Percentiles rank a stretch among this genome's conserved stretches.
phyloP scores from a whole-genome alignment of 2,113 vertebrate genomes.

The Saguinus imperator region DNA sequence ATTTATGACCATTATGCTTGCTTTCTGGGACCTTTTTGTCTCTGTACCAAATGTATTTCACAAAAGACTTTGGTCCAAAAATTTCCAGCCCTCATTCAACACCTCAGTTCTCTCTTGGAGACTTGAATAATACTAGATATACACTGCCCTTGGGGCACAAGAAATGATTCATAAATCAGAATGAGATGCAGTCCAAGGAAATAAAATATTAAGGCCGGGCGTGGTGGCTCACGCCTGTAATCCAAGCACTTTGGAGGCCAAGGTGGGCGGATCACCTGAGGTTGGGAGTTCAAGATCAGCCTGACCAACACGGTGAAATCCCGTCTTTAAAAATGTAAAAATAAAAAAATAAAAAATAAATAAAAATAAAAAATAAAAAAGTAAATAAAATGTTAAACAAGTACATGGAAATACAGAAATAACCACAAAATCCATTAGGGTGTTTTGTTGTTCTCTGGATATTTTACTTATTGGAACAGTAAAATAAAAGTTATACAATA shows the following conservation, averaged over 20 bases:
- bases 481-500: not conserved
- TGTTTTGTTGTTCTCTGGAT: not conserved
- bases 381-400: slow-evolving; percentile 28
- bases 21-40: not conserved
- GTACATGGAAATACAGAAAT: not conserved
- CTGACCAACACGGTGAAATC: no score
- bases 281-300: no score
- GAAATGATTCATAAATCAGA: slow-evolving; percentile 9
- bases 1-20: not conserved
- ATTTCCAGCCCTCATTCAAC: not conserved
- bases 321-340: no score
- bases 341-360: no score
- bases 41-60: not conserved
- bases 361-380: no score
- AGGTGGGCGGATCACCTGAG: no score
- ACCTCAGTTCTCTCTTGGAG: not conserved
- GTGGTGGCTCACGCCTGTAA: no score
- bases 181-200: not conserved
- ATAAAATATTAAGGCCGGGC: not conserved
- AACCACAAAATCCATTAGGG: not conserved
- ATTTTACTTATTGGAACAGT: slow-evolving; percentile 40
- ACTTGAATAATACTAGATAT: not conserved
- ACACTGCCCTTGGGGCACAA: not conserved
- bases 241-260: no score
- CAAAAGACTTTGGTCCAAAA: not conserved